Evolutionary conservation across 2,797 vertebrate genomes (phyloP), one percentile per base, ranked within the genome.

Genomic region (Pogoniulus pusillus): DNA sequence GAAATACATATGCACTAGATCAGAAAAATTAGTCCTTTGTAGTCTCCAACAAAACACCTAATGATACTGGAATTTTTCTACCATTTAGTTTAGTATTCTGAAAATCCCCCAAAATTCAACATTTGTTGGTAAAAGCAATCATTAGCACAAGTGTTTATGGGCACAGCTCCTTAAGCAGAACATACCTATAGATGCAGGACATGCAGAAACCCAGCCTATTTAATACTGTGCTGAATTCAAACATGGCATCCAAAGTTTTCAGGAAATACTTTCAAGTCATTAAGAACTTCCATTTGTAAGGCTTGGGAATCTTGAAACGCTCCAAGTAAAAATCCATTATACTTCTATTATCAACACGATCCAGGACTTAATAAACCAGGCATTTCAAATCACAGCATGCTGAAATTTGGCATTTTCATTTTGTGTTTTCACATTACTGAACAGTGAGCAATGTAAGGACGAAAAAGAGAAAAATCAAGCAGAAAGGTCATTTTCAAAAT

Each of bases 401-500:
- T 83, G 63, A 87, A 89, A 82, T 75, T 51, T 66, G 73, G 66
- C 73, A 64, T 93, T 86, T 92, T 90, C 66, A 22, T 82, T 91
- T 87, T 72, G 59, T 69, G 26, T 59, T 94, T 83, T 66, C 55
- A 26, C 1, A 0, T 60, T 91, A 78, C 15, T 81, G 82, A 90
- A 76, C 1, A 2, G 73, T 72, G 19, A 18, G 53, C 32, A 83
- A 55, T 2, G 16, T 17, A 76, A 65, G 24, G 29, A 80, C 63
- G 53, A 53, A 91, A 84, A 78, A 66, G n/a, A 66, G n/a, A 54
- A 54, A 54, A 30, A 29, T 29, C 53, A 30, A 29, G 14, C 53
- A 54, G 27, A 9, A 93, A 96, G 93, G 95, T 96, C 53, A 89
- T 93, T 91, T 93, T 91, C 84, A 81, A 73, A 93, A 93, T 87